These are phyloP conservation scores for Macrophya annulata DNA, from an alignment of 2,888 invertebrate genomes.

Conservation along the genomic window DNA sequence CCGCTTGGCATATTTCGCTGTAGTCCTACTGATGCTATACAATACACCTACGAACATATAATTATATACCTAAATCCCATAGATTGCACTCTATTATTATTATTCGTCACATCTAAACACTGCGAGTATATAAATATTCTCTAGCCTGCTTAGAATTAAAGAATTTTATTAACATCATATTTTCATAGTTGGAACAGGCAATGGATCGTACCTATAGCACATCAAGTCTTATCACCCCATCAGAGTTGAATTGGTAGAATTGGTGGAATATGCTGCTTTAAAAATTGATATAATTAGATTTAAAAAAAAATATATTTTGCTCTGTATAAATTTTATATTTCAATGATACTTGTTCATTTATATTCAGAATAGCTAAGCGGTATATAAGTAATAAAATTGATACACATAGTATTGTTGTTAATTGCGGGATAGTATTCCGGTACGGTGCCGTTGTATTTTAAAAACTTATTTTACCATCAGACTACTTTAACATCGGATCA, in stretches of 20 bases:
- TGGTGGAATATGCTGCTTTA: background rate
- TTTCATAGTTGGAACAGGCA: slow-evolving; percentile 25
- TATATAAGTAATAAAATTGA: background rate
- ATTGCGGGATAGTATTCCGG: background rate
- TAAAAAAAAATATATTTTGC: background rate
- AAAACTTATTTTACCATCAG: no score
- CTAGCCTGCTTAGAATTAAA: background rate
- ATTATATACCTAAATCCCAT: background rate
- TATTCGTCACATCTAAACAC: background rate
- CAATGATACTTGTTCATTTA: no score
- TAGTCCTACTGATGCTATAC: slow-evolving; percentile 61
- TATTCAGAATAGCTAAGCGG: no score
- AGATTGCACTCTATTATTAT: slow-evolving; percentile 45
- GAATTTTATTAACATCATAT: slow-evolving; percentile 6
- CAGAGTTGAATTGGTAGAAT: background rate
- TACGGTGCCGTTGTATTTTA: background rate
- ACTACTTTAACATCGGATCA: no score
- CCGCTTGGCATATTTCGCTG: slow-evolving; percentile 69
- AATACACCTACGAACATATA: slow-evolving; percentile 36
- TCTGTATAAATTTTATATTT: background rate
- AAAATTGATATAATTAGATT: background rate
- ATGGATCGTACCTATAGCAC: background rate
- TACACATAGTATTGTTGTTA: background rate
- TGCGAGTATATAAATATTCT: slow-evolving; percentile 18
- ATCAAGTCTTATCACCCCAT: background rate